phyloP scores from a whole-genome alignment of 2,888 invertebrate genomes.

The Rhaphigaster nebulosa region DNA sequence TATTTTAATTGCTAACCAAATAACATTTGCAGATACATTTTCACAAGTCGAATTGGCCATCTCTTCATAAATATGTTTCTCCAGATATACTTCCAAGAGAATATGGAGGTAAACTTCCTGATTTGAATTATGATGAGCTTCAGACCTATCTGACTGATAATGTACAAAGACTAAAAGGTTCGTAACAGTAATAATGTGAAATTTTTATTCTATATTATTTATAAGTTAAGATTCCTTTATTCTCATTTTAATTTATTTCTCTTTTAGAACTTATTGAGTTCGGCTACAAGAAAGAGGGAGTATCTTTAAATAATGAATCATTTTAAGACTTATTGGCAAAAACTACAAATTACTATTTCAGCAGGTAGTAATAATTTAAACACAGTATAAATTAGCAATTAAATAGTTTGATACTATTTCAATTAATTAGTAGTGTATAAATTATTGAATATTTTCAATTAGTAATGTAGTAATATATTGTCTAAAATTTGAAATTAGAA shows the following conservation, averaged over 20 bases:
- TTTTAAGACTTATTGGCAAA: not conserved
- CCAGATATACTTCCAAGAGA: slow-evolving; percentile 79
- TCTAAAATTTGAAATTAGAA: too few species aligned
- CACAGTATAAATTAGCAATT: too few species aligned
- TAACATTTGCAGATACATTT: slow-evolving; percentile 72
- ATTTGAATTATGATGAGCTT: slow-evolving; percentile 61
- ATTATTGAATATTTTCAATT: not conserved
- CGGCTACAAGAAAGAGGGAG: not conserved
- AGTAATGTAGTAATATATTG: not conserved
- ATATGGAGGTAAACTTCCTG: slow-evolving; percentile 76
- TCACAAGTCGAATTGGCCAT: slow-evolving; percentile 80
- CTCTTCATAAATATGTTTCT: slow-evolving; percentile 80
- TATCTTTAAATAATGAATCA: not conserved
- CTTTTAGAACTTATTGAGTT: not conserved
- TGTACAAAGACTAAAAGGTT: slow-evolving; percentile 63
- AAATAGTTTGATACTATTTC: too few species aligned
- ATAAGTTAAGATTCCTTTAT: not conserved
- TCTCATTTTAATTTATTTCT: not conserved
- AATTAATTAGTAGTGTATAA: not conserved
- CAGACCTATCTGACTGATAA: slow-evolving; percentile 61
- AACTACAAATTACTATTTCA: not conserved
- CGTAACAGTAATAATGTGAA: not conserved
- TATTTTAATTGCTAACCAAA: not conserved
- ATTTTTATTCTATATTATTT: not conserved
- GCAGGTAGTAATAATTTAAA: not conserved